Evolutionary conservation across 2,113 vertebrate genomes (phyloP).

Genomic region (Mesoclemmys tuberculata): DNA sequence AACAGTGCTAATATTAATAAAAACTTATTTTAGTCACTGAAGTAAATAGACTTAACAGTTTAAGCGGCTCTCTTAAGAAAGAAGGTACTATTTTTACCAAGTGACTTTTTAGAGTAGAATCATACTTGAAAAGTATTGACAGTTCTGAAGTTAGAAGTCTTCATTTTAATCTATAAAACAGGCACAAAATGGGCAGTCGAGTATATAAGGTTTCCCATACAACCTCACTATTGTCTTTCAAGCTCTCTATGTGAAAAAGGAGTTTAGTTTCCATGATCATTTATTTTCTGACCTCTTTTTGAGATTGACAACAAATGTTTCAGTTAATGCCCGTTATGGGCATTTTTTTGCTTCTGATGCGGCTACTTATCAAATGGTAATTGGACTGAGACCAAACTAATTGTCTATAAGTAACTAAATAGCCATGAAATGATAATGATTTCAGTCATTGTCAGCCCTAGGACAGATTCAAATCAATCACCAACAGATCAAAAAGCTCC

Average conservation of each 20-base stretch:
- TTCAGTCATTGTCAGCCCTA: background rate
- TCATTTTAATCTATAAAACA: background rate
- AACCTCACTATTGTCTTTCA: background rate
- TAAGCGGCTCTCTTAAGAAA: background rate
- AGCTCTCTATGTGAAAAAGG: background rate
- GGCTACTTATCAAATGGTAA: slow-evolving; percentile 12
- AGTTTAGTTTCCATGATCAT: background rate
- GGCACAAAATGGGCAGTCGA: background rate
- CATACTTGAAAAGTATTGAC: background rate
- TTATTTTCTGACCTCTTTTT: background rate
- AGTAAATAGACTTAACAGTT: background rate
- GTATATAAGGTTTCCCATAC: background rate
- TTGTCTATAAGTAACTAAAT: slow-evolving; percentile 7
- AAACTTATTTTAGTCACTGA: background rate
- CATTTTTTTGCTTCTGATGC: background rate
- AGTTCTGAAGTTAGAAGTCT: background rate
- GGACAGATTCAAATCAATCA: background rate
- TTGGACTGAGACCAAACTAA: slow-evolving; percentile 26
- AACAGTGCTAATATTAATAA: background rate
- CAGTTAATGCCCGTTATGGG: slow-evolving; percentile 18
- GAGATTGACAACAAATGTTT: slow-evolving; percentile 19
- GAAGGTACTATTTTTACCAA: background rate
- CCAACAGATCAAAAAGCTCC: background rate
- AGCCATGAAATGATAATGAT: background rate
- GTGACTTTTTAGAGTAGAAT: background rate